Base-by-base conservation (phyloP, 2,797 vertebrate genomes). In the Paramormyrops hopkinsi region DNA sequence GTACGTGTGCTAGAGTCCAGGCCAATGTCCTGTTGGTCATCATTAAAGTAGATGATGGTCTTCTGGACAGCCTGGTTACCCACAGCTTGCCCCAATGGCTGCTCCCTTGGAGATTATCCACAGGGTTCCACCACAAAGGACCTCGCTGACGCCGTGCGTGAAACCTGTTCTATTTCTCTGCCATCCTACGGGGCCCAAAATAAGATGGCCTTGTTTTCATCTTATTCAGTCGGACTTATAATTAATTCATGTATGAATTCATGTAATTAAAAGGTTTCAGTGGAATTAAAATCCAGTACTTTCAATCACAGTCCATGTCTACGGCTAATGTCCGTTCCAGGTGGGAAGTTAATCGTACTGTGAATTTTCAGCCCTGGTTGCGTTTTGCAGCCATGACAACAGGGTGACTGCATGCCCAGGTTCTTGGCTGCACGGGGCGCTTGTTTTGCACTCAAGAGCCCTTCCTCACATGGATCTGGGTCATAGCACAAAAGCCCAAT, bases 401-500 rank as follows among this genome's bases (percentile, higher is more conserved):
- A 2, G 37, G 83, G 48, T 14, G 83, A 51, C 50, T 29, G 29
- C 29, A 29, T 29, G 46, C 22, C 46, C 50, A 86, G 83, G 83
- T 50, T 50, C 46, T 14, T 86, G 25, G 46, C 22, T 53, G 25
- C 83, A 86, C 11, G 83, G 50, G 50, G 50, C 12, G 8, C 83
- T 86, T 86, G 50, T 51, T 79, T 79, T 41, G 37, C 83, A 86
- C 50, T 50, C 25, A 6, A n/a, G 25, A 51, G 50, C 19, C 46
- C 83, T 25, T 46, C 29, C 50, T 86, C 50, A 14, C 25, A 86
- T 29, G 46, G 19, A 86, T 86, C 83, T 86, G 83, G 50, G 83
- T 29, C 83, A 86, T 33, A 25, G 50, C 46, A 86, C 83, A 86
- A 53, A 51, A 53, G 83, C 46, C 83, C 83, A 50, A 86, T 86